Percentiles rank a stretch among this genome's conserved stretches.
Conservation (phyloP, 2,888 invertebrate species). For the Apamea monoglypha region DNA sequence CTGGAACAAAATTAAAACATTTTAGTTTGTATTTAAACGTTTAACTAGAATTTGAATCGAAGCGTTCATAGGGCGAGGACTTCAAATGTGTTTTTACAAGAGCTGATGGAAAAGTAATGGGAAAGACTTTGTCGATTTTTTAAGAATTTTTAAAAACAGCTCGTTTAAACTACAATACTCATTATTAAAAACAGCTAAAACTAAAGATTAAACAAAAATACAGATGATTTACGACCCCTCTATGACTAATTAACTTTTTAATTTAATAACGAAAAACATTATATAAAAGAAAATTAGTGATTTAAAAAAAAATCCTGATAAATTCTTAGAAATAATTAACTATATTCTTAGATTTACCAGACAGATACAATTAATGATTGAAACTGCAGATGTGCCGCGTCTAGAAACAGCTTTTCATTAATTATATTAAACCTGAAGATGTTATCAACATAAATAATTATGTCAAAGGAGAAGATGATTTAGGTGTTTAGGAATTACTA, state of each 20-base stretch:
- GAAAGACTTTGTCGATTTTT: background rate
- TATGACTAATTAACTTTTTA: background rate
- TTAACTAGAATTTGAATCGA: background rate
- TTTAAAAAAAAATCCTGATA: background rate
- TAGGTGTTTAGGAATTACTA: slow-evolving; percentile 20
- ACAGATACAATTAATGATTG: background rate
- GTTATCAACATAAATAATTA: background rate
- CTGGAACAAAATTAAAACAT: slow-evolving; percentile 76
- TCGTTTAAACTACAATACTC: no score
- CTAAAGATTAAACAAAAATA: background rate
- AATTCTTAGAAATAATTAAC: background rate
- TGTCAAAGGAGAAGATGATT: background rate
- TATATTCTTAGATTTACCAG: background rate
- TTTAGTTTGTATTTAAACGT: slow-evolving; percentile 3
- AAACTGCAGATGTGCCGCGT: background rate
- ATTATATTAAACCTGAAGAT: slow-evolving; percentile 1
- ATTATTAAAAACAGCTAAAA: background rate
- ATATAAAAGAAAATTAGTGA: background rate
- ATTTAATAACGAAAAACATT: background rate
- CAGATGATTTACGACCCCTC: background rate
- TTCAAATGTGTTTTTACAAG: background rate
- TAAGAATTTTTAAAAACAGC: no score
- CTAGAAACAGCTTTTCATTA: background rate
- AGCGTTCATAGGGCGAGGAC: background rate
- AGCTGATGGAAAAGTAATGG: background rate